Evolutionary conservation across 1,140 invertebrate species (phyloP), one percentile per base, ranked within the genome.

Genomic region (Diachasma alloeum): DNA sequence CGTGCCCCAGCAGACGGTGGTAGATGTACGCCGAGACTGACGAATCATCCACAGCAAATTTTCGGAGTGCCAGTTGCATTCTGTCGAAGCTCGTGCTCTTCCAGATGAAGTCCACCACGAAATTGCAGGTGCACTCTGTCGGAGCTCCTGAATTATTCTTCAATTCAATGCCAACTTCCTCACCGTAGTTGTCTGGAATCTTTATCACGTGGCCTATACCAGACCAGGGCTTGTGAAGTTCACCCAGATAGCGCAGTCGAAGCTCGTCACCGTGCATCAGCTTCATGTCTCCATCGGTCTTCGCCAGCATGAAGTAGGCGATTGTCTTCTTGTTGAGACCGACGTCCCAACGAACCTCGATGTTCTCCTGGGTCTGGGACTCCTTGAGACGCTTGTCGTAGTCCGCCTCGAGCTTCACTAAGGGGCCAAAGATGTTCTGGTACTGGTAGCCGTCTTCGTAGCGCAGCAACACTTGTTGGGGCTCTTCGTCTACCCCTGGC

Each of bases 391-490:
- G 95, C 84, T 98, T 98, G 88, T 99, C 99, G 88, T 99, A 99
- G 83, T 99, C 98, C 0, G 98, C 98, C 91, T 99, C 99, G 44
- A 99, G 90, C 86, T 98, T 98, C 0, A 99, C 97, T 3, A 99
- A 88, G 0, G 98, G 98, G 0, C 97, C 97, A 92, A 99, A 99
- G 53, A 99, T 98, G 85, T 99, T 99, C 87, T 98, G 97, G 87
- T 99, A 99, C 86, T 99, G 98, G 87, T 98, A 99, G 8, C 98
- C 98, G 92, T 99, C 98, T 90, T 99, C 98, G 86, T 99, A 99
- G 36, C 95, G 92, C 22, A 98, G 86, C 39, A 97, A 88, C 36
- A 99, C 98, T 87, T 98, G 97, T 84, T 98, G 96, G 0, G 97
- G 98, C 85, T 99, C 98, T 84, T 98, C 97, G 87, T 99, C 98